A percentile compares a stretch with the other conserved stretches of the same genome.
Conservation (phyloP, 2,888 invertebrate genomes). For the Meliscaeva auricollis region DNA sequence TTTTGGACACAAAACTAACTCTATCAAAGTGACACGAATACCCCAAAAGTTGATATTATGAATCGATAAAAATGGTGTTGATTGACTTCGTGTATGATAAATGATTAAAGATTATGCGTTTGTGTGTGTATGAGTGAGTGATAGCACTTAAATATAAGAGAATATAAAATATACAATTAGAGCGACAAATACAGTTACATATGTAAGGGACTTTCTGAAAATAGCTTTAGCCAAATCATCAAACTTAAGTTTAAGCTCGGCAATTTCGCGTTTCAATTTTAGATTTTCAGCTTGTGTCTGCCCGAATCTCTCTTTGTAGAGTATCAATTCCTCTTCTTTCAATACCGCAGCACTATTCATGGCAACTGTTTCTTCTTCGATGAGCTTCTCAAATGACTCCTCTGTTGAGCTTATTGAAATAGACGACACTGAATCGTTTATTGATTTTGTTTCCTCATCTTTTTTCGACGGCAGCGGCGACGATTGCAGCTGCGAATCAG, state of each 20-base stretch:
- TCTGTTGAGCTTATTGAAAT: slow-evolving; percentile 30
- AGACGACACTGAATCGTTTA: background rate
- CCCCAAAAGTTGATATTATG: slow-evolving; percentile 9
- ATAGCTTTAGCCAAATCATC: slow-evolving; percentile 77
- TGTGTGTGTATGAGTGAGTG: slow-evolving; percentile 13
- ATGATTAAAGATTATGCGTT: background rate
- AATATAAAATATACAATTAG: slow-evolving; percentile 81
- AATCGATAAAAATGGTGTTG: slow-evolving; percentile 62
- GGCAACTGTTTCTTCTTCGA: slow-evolving; percentile 79
- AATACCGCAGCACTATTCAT: slow-evolving; percentile 80
- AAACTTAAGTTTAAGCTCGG: slow-evolving; percentile 78
- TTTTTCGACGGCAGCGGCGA: slow-evolving; percentile 37
- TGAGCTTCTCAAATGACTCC: slow-evolving; percentile 75
- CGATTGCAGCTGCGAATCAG: slow-evolving; percentile 10
- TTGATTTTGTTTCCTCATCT: slow-evolving; percentile 10
- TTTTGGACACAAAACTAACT: background rate
- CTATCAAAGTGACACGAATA: background rate
- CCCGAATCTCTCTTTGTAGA: slow-evolving; percentile 83
- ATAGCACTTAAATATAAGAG: slow-evolving; percentile 78
- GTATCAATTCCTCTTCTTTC: slow-evolving; percentile 83
- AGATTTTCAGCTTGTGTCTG: slow-evolving; percentile 81
- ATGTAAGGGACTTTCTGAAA: slow-evolving; percentile 79
- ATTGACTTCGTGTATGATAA: slow-evolving; percentile 57
- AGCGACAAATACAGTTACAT: slow-evolving; percentile 80
- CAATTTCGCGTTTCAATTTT: slow-evolving; percentile 81